Conservation (phyloP, 2,888 invertebrate species). For the Synanthedon formicaeformis region DNA sequence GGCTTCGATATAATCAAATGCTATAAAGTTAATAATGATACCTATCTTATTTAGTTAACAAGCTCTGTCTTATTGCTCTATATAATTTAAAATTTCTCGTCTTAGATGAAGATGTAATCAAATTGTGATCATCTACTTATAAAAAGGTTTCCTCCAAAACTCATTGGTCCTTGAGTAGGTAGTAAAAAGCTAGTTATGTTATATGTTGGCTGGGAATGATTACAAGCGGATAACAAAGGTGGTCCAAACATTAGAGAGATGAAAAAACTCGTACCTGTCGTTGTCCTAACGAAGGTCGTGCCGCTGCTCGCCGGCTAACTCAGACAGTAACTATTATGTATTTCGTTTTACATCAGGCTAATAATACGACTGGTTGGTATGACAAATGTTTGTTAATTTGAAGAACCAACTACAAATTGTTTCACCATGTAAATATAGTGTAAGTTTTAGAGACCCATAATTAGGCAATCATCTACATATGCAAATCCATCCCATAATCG, state of each 20-base stretch:
- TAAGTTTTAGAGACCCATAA: too few species aligned
- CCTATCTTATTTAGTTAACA: too few species aligned
- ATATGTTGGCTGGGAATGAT: slow-evolving; percentile 21
- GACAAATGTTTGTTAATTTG: too few species aligned
- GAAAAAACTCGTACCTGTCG: slow-evolving; percentile 56
- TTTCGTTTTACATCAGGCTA: not conserved
- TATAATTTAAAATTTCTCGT: not conserved
- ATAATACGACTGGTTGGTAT: not conserved
- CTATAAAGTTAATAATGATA: too few species aligned
- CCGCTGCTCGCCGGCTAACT: not conserved
- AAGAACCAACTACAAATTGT: too few species aligned
- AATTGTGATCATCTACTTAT: not conserved
- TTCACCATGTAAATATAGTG: too few species aligned
- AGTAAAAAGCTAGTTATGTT: slow-evolving; percentile 37
- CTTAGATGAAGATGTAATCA: not conserved
- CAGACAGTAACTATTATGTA: not conserved
- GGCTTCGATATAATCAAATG: too few species aligned
- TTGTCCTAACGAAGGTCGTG: slow-evolving; percentile 47
- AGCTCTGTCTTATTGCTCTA: too few species aligned
- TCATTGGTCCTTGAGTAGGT: slow-evolving; percentile 7
- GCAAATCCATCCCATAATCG: too few species aligned
- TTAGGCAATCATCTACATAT: too few species aligned
- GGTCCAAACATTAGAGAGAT: slow-evolving; percentile 24
- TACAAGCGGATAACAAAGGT: slow-evolving; percentile 37
- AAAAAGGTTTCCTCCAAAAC: too few species aligned